phyloP scores from a whole-genome alignment of 1,140 invertebrate species.

The Lithobius niger region DNA sequence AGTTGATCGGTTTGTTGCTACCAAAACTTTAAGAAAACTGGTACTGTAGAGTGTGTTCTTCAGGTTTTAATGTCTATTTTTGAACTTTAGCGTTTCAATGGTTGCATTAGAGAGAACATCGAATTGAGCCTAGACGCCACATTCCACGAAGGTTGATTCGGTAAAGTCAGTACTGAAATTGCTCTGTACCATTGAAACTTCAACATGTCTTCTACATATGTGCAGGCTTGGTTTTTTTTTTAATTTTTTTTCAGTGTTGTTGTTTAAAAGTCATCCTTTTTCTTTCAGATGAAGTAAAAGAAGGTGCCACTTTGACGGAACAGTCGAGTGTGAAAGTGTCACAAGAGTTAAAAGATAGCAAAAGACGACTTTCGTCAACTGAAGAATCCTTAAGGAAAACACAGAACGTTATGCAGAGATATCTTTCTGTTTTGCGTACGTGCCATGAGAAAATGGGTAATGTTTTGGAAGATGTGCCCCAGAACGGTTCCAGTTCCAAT shows the following conservation, averaged over 20 bases:
- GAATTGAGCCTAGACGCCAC: background rate
- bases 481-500: no score
- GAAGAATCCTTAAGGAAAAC: slow-evolving; percentile 25
- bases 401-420: slow-evolving; percentile 5
- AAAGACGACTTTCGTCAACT: slow-evolving; percentile 24
- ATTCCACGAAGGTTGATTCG: background rate
- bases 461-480: no score
- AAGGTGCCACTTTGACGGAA: slow-evolving; percentile 21
- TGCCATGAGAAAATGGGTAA: background rate
- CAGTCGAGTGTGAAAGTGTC: slow-evolving; percentile 25
- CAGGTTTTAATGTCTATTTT: no score
- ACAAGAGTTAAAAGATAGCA: slow-evolving; percentile 24
- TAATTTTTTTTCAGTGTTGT: slow-evolving; percentile 9
- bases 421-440: background rate
- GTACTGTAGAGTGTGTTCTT: no score
- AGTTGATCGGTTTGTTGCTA: no score
- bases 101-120: background rate
- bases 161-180: background rate
- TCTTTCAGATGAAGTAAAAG: slow-evolving; percentile 23
- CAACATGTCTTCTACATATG: background rate
- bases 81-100: background rate
- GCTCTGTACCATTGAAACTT: background rate
- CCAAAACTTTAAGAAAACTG: no score
- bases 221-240: no score
- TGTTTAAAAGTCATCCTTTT: background rate